Conservation (phyloP, 2,888 invertebrate species). For the Leptinotarsa peninsularis region DNA sequence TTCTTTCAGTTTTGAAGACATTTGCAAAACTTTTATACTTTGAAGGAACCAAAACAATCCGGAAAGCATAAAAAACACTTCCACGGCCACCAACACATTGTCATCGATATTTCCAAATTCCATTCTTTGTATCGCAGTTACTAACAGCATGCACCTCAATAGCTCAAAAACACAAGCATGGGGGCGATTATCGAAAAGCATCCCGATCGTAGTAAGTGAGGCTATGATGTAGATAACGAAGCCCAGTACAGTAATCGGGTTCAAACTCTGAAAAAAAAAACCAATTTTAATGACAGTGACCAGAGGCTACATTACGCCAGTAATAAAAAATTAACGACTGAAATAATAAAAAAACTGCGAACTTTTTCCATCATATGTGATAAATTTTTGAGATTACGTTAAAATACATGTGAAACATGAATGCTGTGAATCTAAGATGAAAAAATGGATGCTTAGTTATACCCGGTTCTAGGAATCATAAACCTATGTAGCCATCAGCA, state of each 20-base stretch:
- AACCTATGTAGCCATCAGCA: too few relatives aligned
- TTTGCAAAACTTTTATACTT: slow-evolving; percentile 71
- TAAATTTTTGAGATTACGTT: too few relatives aligned
- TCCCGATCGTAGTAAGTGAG: slow-evolving; percentile 77
- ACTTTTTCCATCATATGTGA: too few relatives aligned
- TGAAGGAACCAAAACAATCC: slow-evolving; percentile 76
- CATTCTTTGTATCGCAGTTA: slow-evolving; percentile 66
- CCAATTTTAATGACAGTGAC: too few relatives aligned
- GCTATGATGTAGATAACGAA: slow-evolving; percentile 76
- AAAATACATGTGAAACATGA: too few relatives aligned
- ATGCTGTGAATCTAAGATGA: too few relatives aligned
- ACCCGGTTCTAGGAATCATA: too few relatives aligned
- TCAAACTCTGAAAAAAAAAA: slow-evolving; percentile 71
- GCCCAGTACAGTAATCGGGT: slow-evolving; percentile 70
- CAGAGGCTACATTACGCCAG: too few relatives aligned
- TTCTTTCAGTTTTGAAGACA: slow-evolving; percentile 51
- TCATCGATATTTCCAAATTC: slow-evolving; percentile 64
- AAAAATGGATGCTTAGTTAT: too few relatives aligned
- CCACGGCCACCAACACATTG: slow-evolving; percentile 67
- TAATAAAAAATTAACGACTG: too few relatives aligned
- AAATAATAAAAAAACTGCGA: too few relatives aligned
- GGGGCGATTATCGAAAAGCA: slow-evolving; percentile 77
- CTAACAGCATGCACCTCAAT: slow-evolving; percentile 73
- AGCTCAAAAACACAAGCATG: slow-evolving; percentile 75
- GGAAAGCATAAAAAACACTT: slow-evolving; percentile 72